phyloP scores from a whole-genome alignment of 2,797 vertebrate species.

The Paratrypauchen microcephalus region DNA sequence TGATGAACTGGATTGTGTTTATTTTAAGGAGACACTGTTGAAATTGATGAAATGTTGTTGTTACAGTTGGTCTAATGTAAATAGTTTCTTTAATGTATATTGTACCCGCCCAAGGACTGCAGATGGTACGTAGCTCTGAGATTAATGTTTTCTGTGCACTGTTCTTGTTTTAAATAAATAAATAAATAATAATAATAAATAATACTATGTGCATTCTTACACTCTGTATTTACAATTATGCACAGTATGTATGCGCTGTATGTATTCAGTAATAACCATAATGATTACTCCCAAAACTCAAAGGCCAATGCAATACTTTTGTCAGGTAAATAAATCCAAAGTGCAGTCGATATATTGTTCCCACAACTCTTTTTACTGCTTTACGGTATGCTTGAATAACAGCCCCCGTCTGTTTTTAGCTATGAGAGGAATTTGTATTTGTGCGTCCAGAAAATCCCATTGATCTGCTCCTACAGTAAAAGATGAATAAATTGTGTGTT shows the following conservation, averaged over 20 bases:
- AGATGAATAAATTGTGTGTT: constrained; percentile 65
- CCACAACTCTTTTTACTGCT: constrained; percentile 18
- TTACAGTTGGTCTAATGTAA: too few relatives aligned
- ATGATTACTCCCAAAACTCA: constrained; percentile 1
- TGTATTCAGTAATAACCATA: not conserved
- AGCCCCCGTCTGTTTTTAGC: constrained; percentile 47
- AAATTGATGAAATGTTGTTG: too few relatives aligned
- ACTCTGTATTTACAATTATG: not conserved
- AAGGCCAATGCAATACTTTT: not conserved
- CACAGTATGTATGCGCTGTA: too few relatives aligned
- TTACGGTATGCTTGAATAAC: constrained; percentile 63
- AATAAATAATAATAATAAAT: too few relatives aligned
- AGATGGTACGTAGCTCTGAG: too few relatives aligned
- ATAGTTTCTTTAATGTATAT: too few relatives aligned
- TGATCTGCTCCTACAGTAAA: constrained; percentile 57
- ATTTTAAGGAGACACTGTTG: too few relatives aligned
- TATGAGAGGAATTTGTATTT: constrained; percentile 28
- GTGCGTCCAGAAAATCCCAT: constrained; percentile 39
- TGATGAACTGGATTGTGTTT: too few relatives aligned
- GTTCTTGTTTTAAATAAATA: too few relatives aligned
- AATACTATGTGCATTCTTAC: not conserved
- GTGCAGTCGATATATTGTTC: not conserved
- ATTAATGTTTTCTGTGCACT: too few relatives aligned
- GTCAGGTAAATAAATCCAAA: constrained; percentile 30
- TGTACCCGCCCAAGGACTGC: too few relatives aligned